Percentiles rank a stretch among this genome's conserved stretches.
Conservation (phyloP, 1,140 invertebrate species). For the Rhagoletis zephyria region DNA sequence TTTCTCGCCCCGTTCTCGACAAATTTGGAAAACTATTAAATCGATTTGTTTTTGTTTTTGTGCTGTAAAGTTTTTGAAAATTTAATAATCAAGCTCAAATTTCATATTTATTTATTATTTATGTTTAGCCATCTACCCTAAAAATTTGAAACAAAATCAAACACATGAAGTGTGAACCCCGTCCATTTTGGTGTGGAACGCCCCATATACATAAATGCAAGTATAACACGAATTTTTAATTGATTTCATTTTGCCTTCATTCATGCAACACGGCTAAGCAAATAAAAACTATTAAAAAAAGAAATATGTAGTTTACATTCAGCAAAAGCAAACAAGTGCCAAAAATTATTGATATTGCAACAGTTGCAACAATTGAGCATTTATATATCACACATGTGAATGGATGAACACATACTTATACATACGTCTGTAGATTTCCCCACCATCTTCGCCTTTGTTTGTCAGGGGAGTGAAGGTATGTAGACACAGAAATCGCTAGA, state of each 20-base stretch:
- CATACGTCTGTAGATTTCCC: not conserved
- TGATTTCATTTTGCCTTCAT: constrained; percentile 24
- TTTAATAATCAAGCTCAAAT: no score
- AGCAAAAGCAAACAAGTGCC: constrained; percentile 46
- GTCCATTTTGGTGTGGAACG: no score
- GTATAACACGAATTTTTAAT: not conserved
- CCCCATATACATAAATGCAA: not conserved
- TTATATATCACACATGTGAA: not conserved
- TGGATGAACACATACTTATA: not conserved
- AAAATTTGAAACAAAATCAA: no score
- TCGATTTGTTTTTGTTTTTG: no score
- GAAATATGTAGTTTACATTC: not conserved
- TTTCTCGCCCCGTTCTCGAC: no score
- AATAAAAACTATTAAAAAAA: not conserved
- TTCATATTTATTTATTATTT: no score
- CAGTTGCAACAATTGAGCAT: constrained; percentile 21
- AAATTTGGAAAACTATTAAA: no score
- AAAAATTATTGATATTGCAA: constrained; percentile 50
- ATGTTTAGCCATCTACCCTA: no score
- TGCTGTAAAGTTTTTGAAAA: no score
- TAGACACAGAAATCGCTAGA: not conserved
- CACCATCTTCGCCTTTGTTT: not conserved
- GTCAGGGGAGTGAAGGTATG: not conserved
- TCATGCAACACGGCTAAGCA: constrained; percentile 46
- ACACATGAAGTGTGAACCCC: no score